Base-by-base conservation (phyloP, 2,888 invertebrate species). In the Diloba caeruleocephala region DNA sequence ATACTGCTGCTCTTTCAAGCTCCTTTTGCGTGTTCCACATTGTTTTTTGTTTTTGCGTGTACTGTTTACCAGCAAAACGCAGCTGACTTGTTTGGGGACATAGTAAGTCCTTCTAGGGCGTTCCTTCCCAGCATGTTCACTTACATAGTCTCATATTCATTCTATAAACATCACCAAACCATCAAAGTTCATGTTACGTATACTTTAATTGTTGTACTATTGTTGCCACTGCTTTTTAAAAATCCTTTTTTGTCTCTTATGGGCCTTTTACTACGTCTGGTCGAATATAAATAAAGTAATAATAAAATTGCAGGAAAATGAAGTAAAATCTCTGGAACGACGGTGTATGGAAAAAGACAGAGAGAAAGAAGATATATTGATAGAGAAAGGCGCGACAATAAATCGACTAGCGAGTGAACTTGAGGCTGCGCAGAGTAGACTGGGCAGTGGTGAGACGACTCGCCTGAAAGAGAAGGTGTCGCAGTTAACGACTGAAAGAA, bases 331-430 rank as follows among this genome's bases (percentile, higher is more conserved):
- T n/a, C 78, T 95, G 57, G 94, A 94, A 59, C 85, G 89, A 26
- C 92, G 89, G 8, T 95, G 94, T 65, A 88, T 88, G 70, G 95
- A 96, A 21, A 82, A 94, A 1, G 94, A 95, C 38, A 87, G 93
- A 58, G 94, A 94, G 12, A 95, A 95, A 42, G 96, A 96, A 72
- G 86, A 90, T 2, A 86, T 96, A 58, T 74, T 96, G 32, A 89
- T 95, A 36, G 96, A 96, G 31, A 96, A 96, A 60, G 94, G 94
- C 0, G 90, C 93, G 0, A 94, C 94, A 10, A 95, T 96, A 52
- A 96, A 96, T 80, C 90, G 94, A 33, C 70, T 96, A n/a, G 94
- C 94, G 0, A 85, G 87, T 14, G 95, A 94, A 14, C 69, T 96
- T 36, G 94, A 95, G 57, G 93, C 94, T 4, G 94, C 95, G 0